phyloP scores from a whole-genome alignment of 2,888 invertebrate genomes.

The Cheilosia urbana region DNA sequence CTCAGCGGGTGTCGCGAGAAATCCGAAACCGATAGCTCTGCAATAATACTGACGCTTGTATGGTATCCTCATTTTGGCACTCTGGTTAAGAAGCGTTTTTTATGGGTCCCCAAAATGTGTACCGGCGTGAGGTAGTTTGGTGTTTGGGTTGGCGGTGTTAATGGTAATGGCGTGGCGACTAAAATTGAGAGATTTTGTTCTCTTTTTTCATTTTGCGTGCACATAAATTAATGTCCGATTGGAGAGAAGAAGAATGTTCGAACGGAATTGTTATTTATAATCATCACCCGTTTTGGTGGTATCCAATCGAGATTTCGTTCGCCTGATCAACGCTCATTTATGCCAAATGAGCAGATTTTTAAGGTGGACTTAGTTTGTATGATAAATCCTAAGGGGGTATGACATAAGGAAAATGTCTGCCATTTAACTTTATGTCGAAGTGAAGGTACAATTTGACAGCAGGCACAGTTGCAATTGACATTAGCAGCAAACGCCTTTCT shows the following conservation, averaged over 20 bases:
- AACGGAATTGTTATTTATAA: constrained; percentile 55
- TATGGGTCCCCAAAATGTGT: constrained; percentile 13
- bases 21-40: constrained; percentile 36
- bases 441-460: no score
- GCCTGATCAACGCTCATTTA: background rate
- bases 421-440: no score
- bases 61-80: constrained; percentile 47
- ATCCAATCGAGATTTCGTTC: constrained; percentile 12
- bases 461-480: no score
- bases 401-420: no score
- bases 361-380: background rate
- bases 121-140: constrained; percentile 6
- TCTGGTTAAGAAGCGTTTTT: constrained; percentile 47
- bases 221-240: constrained; percentile 55
- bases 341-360: background rate
- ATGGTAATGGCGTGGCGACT: constrained; percentile 56
- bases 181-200: constrained; percentile 2
- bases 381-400: no score
- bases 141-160: constrained; percentile 57
- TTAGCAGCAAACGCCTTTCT: no score
- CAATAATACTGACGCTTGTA: background rate
- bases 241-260: constrained; percentile 49
- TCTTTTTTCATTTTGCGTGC: background rate
- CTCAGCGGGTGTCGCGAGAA: constrained; percentile 59
- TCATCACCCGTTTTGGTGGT: constrained; percentile 27